These are phyloP conservation scores for Amaurobius ferox DNA, from an alignment of 2,888 invertebrate genomes.

Conservation along the genomic window DNA sequence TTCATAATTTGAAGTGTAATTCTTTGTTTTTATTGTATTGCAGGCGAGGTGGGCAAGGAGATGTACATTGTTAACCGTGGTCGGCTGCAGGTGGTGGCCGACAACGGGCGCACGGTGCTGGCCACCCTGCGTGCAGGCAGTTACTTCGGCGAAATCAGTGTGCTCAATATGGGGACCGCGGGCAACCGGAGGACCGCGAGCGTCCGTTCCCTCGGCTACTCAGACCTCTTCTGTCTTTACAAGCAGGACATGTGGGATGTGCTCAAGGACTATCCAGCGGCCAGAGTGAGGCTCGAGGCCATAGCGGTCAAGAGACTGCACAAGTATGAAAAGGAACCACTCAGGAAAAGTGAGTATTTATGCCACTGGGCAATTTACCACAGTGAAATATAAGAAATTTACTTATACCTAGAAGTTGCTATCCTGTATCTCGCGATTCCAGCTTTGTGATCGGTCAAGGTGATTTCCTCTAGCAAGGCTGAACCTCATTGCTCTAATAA, in stretches of 20 bases:
- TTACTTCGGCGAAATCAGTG: constrained; percentile 99
- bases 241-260: constrained; percentile 99
- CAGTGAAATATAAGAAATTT: too few relatives aligned
- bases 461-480: too few relatives aligned
- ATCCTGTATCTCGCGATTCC: too few relatives aligned
- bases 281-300: constrained; percentile 88
- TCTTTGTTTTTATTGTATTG: not conserved
- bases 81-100: constrained; percentile 94
- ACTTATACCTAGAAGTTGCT: too few relatives aligned
- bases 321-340: constrained; percentile 94
- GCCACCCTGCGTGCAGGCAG: constrained; percentile 98
- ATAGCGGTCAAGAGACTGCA: constrained; percentile 98
- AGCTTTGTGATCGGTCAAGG: too few relatives aligned
- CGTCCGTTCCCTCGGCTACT: constrained; percentile 98
- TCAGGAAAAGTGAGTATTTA: constrained; percentile 58
- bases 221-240: constrained; percentile 97
- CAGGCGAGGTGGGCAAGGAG: constrained; percentile 99
- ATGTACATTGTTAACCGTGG: constrained; percentile 99
- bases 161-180: constrained; percentile 99
- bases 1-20: too few relatives aligned
- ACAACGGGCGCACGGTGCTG: constrained; percentile 96
- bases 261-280: constrained; percentile 87
- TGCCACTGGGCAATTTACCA: too few relatives aligned
- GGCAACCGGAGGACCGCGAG: constrained; percentile 99
- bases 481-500: too few relatives aligned